Conservation (phyloP, 1,140 invertebrate species). For the Drosophila mauritiana region DNA sequence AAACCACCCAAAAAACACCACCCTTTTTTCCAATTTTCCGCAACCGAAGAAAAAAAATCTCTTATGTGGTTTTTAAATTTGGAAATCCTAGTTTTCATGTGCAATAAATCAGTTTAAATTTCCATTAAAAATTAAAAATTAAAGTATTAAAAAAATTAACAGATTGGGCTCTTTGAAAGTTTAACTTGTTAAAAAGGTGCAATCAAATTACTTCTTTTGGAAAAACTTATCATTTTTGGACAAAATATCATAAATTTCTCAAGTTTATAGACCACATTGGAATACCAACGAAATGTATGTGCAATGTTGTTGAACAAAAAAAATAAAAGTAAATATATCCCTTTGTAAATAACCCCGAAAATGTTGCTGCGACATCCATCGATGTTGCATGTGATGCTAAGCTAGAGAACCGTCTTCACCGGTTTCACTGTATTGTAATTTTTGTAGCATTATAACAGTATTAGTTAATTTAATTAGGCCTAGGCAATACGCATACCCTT, state of each 20-base stretch:
- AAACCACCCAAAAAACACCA: conserved; percentile 19
- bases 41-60: too few species aligned
- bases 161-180: neutral
- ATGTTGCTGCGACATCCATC: conserved; percentile 67
- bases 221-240: too few species aligned
- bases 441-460: conserved; percentile 76
- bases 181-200: neutral
- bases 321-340: conserved; percentile 24
- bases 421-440: conserved; percentile 55
- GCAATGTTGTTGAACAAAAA: conserved; percentile 61
- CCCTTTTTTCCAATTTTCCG: neutral
- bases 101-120: conserved; percentile 1
- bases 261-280: neutral
- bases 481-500: conserved; percentile 46
- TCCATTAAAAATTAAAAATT: neutral
- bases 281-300: conserved; percentile 66
- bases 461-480: conserved; percentile 80
- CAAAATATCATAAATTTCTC: neutral
- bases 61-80: conserved; percentile 5
- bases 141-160: too few species aligned
- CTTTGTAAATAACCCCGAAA: conserved; percentile 45
- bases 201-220: neutral
- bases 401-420: conserved; percentile 31
- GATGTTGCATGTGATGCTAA: conserved; percentile 68
- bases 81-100: neutral